Percentiles rank a stretch among this genome's conserved stretches.
phyloP scores from a whole-genome alignment of 1,140 invertebrate genomes.

The Trachelipus rathkii region DNA sequence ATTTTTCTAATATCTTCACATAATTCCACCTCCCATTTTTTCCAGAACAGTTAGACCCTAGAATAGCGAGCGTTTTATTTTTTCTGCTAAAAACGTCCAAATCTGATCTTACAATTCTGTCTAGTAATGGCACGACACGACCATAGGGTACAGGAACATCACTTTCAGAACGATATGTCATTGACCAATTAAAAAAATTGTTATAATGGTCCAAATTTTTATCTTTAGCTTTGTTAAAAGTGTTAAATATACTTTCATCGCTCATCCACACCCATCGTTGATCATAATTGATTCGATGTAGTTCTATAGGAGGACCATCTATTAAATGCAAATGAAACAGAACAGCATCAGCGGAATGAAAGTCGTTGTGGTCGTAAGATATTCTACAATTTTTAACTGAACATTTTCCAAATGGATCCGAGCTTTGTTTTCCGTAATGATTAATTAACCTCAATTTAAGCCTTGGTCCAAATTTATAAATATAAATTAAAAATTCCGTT shows the following conservation, averaged over 20 bases:
- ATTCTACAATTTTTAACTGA: slow-evolving; percentile 56
- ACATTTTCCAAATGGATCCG: slow-evolving; percentile 55
- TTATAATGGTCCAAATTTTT: slow-evolving; percentile 23
- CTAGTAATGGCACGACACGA: slow-evolving; percentile 28
- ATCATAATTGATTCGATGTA: not conserved
- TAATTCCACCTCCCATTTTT: slow-evolving; percentile 50
- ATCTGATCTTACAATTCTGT: not conserved
- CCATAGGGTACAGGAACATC: slow-evolving; percentile 49
- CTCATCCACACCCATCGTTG: slow-evolving; percentile 47
- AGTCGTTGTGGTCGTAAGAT: slow-evolving; percentile 49
- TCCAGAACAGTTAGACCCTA: slow-evolving; percentile 54
- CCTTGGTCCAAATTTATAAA: not conserved
- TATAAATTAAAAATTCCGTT: not conserved
- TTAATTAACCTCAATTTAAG: slow-evolving; percentile 29
- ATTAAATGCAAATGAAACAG: slow-evolving; percentile 21
- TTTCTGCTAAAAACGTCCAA: slow-evolving; percentile 36
- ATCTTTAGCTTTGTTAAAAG: not conserved
- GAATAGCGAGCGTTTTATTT: slow-evolving; percentile 50
- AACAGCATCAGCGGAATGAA: slow-evolving; percentile 18
- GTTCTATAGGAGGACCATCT: not conserved
- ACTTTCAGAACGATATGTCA: slow-evolving; percentile 52
- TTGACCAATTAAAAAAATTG: slow-evolving; percentile 54
- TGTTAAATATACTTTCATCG: slow-evolving; percentile 44
- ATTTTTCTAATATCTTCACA: slow-evolving; percentile 50
- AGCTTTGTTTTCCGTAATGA: slow-evolving; percentile 30